These are phyloP conservation scores for Pteruthius melanotis DNA, from an alignment of 2,113 vertebrate genomes.

Conservation along the genomic window DNA sequence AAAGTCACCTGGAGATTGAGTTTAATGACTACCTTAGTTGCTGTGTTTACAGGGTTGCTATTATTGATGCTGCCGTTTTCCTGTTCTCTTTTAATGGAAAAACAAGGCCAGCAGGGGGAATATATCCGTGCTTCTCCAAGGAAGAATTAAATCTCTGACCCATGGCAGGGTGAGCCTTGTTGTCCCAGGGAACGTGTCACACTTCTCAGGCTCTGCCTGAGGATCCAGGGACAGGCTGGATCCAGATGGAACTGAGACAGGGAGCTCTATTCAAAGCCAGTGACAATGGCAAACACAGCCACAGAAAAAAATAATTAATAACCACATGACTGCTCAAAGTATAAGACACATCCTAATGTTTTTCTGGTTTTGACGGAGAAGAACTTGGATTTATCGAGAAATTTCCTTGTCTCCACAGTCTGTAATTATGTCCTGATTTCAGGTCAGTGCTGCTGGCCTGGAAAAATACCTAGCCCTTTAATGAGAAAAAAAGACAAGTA, in stretches of 20 bases:
- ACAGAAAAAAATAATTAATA: background rate
- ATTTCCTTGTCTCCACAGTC: background rate
- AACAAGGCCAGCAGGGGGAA: background rate
- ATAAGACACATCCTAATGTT: background rate
- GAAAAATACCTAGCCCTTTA: background rate
- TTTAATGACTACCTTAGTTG: background rate
- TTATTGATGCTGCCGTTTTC: background rate
- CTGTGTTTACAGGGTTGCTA: background rate
- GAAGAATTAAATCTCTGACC: background rate
- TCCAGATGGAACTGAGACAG: background rate
- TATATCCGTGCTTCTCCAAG: background rate
- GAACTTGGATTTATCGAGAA: background rate
- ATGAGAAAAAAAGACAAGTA: background rate
- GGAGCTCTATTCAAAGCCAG: background rate
- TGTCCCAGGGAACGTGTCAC: background rate
- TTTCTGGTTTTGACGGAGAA: background rate
- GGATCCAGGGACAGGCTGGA: background rate
- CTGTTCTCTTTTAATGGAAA: background rate
- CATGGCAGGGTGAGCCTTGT: accelerated
- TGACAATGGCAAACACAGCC: background rate
- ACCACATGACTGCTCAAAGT: background rate
- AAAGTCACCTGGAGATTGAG: background rate
- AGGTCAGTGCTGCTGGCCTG: background rate
- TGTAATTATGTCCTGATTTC: background rate
- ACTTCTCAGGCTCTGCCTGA: background rate